Base-by-base conservation (phyloP, 2,888 invertebrate genomes). In the Nowickia ferox region DNA sequence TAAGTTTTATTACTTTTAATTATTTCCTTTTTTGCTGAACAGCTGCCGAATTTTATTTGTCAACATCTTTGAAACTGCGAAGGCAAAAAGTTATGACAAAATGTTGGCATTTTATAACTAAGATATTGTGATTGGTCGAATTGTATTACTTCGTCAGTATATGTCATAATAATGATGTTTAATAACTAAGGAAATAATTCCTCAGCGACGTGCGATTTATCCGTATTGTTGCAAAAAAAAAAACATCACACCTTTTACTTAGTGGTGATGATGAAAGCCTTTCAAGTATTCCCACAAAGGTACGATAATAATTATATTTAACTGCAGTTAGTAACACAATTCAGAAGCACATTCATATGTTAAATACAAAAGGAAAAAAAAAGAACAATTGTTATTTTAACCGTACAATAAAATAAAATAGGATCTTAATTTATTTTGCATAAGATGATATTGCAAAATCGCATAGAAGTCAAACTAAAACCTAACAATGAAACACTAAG, bases 381-480 rank as follows among this genome's bases (percentile, higher is more conserved):
- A 19, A 11, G 40, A 65, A 30, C 19, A 61, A 78, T 61, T 53
- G 46, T 59, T 46, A 17, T 59, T 59, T 66, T 51, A 78, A 76
- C 51, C 51, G 9, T 66, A 55, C 17, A 75, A 82, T 55, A 59
- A 81, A 59, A 46, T 17, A 61, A 53, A 65, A 57, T 71, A 51
- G 48, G 61, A 71, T 83, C 75, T 66, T 46, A 66, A 72, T 83
- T 53, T 61, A 79, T 83, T 83, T 76, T 79, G 86, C 83, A 79
- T 74, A 79, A 79, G 65, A 83, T 59, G 66, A 68, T 42, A 38
- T 83, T 83, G 85, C 85, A 71, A 79, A 86, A 71, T 46, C 17
- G n/a, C 53, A 78, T 51, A 78, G 63, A 83, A 86, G 71, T 75
- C 82, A 79, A 75, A 83, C 79, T 59, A 86, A 79, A 79, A 66